Conservation (phyloP, 64 coral and sea anemone genomes). For the Acropora yongei region DNA sequence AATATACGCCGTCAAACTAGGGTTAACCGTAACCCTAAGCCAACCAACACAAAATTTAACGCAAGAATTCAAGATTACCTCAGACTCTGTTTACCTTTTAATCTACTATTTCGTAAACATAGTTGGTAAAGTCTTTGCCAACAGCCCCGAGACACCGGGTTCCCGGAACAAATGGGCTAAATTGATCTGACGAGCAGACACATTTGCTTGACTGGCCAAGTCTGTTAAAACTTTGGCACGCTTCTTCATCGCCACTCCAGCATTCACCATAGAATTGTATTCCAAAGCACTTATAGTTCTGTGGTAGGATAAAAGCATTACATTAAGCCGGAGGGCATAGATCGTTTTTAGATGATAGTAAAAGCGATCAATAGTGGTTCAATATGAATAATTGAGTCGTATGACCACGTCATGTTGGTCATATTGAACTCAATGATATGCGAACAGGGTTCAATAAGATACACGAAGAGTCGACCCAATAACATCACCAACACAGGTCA, state of each 20-base stretch:
- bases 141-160: conserved; percentile 32
- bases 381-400: too few relatives aligned
- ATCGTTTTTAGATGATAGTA: too few relatives aligned
- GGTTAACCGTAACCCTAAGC: too few relatives aligned
- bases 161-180: not conserved
- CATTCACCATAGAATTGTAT: conserved; percentile 75
- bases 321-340: too few relatives aligned
- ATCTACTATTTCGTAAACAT: conserved; percentile 50
- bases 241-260: conserved; percentile 38
- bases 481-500: too few relatives aligned
- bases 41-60: too few relatives aligned
- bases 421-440: too few relatives aligned
- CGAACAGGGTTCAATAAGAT: too few relatives aligned
- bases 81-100: not conserved
- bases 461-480: too few relatives aligned
- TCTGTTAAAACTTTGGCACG: not conserved
- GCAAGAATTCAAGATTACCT: not conserved
- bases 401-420: too few relatives aligned
- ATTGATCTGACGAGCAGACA: conserved; percentile 18
- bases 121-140: conserved; percentile 49
- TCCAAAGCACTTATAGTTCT: conserved; percentile 72
- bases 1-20: too few relatives aligned
- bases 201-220: conserved; percentile 44
- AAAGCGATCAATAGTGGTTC: too few relatives aligned
- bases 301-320: not conserved